A percentile compares a stretch with the other conserved stretches of the same genome.
Evolutionary conservation across 2,797 vertebrate species (phyloP).

Genomic region (Pseudochirops corinnae): DNA sequence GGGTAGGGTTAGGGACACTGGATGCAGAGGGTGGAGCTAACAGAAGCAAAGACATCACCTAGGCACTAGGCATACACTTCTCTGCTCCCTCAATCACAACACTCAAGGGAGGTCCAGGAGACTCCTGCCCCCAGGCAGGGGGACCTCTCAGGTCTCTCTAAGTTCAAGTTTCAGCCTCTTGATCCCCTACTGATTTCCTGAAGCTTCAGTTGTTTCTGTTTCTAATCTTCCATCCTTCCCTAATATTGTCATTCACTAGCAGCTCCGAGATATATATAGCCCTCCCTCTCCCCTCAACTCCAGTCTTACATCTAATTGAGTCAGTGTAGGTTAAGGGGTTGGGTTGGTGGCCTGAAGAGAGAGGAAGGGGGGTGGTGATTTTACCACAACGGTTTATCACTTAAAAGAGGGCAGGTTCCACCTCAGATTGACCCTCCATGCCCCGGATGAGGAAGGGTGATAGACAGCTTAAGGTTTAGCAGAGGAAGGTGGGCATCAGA

Average conservation of each 20-base stretch:
- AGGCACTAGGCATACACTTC: neutral
- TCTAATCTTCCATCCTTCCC: neutral
- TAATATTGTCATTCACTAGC: neutral
- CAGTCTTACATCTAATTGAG: neutral
- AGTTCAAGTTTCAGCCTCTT: neutral
- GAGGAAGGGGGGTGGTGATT: neutral
- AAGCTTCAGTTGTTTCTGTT: neutral
- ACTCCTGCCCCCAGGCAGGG: no score
- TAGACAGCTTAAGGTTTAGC: neutral
- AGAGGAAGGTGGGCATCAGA: neutral
- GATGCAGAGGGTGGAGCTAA: neutral
- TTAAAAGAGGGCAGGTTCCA: neutral
- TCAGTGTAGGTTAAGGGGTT: neutral
- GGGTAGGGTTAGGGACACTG: neutral
- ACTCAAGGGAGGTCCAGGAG: neutral
- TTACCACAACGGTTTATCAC: neutral
- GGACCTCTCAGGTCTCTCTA: neutral
- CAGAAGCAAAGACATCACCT: neutral
- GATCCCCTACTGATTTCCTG: accelerated
- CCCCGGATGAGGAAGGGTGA: neutral
- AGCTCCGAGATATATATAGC: neutral
- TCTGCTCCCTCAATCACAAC: neutral
- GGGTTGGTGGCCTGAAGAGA: neutral
- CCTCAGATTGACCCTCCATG: neutral
- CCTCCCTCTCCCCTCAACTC: neutral